Conservation (phyloP, 2,797 vertebrate genomes). For the Cacajao melanocephalus region DNA sequence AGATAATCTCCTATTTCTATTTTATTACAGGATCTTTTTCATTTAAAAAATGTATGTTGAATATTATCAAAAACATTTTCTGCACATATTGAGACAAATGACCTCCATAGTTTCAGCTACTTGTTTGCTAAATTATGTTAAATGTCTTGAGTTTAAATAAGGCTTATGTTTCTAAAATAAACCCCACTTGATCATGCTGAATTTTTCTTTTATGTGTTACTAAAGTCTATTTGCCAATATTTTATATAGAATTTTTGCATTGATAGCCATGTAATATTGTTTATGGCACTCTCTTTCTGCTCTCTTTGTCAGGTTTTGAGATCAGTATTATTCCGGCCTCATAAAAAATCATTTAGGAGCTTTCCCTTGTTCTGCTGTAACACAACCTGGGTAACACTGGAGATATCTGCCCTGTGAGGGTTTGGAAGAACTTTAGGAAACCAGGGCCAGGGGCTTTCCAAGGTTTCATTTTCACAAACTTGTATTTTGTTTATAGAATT, state of each 20-base stretch:
- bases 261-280: neutral
- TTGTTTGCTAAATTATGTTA: neutral
- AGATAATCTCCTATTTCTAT: neutral
- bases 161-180: neutral
- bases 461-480: neutral
- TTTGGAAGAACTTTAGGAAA: neutral
- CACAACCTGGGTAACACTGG: neutral
- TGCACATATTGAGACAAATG: neutral
- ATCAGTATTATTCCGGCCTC: neutral
- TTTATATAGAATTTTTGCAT: neutral
- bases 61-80: neutral
- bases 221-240: neutral
- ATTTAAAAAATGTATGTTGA: neutral
- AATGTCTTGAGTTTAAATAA: neutral
- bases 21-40: neutral
- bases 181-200: neutral
- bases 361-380: neutral
- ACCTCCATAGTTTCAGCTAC: neutral
- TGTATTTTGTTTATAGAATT: neutral
- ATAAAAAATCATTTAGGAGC: neutral
- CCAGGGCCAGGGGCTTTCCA: neutral
- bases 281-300: neutral
- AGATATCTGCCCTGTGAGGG: neutral
- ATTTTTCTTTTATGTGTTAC: neutral
- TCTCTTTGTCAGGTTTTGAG: neutral